Evolutionary conservation across 2,888 invertebrate genomes (phyloP).

Genomic region (Neocrepidodera transversa): DNA sequence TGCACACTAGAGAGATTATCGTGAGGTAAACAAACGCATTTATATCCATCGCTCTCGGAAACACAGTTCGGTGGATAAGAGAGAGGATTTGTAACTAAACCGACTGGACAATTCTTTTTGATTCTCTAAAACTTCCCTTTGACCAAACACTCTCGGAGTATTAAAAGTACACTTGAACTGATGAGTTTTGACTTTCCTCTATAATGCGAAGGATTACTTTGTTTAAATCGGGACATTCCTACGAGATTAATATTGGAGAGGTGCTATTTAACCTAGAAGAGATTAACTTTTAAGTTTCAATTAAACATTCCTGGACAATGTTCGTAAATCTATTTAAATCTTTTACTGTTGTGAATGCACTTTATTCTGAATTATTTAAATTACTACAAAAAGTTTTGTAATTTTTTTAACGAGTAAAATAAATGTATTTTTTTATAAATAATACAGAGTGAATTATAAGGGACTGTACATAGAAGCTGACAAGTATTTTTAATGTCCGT

Average conservation of each 20-base stretch:
- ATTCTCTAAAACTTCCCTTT: background rate
- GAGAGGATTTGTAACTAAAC: constrained; percentile 8
- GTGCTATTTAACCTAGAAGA: background rate
- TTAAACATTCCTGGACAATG: no score
- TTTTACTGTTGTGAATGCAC: no score
- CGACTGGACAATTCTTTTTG: constrained; percentile 4
- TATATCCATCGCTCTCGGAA: background rate
- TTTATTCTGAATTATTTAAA: no score
- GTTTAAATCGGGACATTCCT: background rate
- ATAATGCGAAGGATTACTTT: background rate
- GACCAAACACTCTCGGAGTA: background rate
- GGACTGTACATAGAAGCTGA: no score
- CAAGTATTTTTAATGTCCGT: no score
- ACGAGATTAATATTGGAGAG: background rate
- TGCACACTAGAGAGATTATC: no score
- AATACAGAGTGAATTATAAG: no score
- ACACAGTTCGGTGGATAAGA: background rate
- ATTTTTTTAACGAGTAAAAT: no score
- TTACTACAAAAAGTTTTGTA: no score
- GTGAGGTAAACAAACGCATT: background rate
- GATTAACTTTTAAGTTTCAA: background rate
- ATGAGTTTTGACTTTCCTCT: constrained; percentile 6
- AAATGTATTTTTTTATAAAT: no score
- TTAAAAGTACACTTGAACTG: constrained; percentile 9
- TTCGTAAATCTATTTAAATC: no score